Evolutionary conservation across 1,140 invertebrate species (phyloP).

Genomic region (Hylyphantes graminicola): DNA sequence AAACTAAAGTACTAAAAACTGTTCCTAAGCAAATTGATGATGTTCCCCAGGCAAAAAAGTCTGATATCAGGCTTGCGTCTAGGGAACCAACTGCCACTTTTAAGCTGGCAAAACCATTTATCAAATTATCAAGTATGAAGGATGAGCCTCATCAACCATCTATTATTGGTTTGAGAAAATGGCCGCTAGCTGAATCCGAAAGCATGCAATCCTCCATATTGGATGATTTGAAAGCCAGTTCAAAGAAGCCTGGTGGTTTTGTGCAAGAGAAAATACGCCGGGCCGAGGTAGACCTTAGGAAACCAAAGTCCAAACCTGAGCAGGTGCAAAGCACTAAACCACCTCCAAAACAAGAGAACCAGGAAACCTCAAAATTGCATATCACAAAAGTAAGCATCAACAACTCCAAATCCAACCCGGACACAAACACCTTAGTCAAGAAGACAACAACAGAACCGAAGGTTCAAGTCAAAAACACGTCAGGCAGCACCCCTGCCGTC

Average conservation of each 20-base stretch:
- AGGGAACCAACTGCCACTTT: constrained; percentile 35
- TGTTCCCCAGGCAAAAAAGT: background rate
- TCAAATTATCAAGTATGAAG: constrained; percentile 56
- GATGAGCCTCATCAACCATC: constrained; percentile 49
- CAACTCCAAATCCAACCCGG: background rate
- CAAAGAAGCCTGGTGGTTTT: constrained; percentile 64
- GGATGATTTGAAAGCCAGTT: constrained; percentile 54
- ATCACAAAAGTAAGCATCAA: constrained; percentile 53
- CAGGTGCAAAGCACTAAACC: background rate
- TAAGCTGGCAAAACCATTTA: constrained; percentile 50
- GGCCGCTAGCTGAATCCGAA: constrained; percentile 49
- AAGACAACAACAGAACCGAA: background rate
- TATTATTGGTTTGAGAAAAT: constrained; percentile 50
- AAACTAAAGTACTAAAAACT: constrained; percentile 24
- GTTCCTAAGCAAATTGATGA: constrained; percentile 26
- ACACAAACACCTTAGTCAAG: background rate
- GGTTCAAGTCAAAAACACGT: background rate
- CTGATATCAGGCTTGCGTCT: constrained; percentile 35
- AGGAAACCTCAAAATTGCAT: constrained; percentile 51
- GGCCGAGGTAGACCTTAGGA: constrained; percentile 51
- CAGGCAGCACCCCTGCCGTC: background rate
- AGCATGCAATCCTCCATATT: constrained; percentile 3
- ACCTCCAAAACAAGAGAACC: constrained; percentile 2
- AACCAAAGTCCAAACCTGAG: constrained; percentile 31
- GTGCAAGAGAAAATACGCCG: constrained; percentile 59